Evolutionary conservation across 2,888 invertebrate species (phyloP), one percentile per base, ranked within the genome.

Genomic region (Carcina quercana): DNA sequence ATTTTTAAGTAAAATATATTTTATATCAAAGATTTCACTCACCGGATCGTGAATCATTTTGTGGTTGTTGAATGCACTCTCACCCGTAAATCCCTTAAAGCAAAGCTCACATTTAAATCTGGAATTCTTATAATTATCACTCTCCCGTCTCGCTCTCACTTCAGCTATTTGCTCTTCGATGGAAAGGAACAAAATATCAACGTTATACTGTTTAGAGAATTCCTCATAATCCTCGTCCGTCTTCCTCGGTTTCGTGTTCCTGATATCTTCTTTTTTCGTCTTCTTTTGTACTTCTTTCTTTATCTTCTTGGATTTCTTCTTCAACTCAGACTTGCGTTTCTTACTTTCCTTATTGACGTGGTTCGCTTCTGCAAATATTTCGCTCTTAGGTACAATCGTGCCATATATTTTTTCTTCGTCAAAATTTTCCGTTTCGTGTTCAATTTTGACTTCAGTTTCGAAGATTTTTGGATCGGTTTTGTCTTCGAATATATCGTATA

Each of bases 101-200:
- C 43, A 43, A 5, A 33, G 27, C 1, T 43, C 40, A 15, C 43
- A 43, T 10, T 43, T 43, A 25, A 38, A 43, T 13, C 25, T 24
- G 1, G 40, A 41, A 12, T 43, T 43, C 32, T 32, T 35, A n/a
- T 41, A 43, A 24, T 43, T 43, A 22, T 43, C 43, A 2, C 13
- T 32, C 13, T 24, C 34, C 11, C 32, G 36, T 10, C 41, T 38
- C 20, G 15, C 29, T 33, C 20, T 30, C 32, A 43, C 40, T 15
- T 43, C 43, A 2, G 37, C 33, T 17, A 35, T 43, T 20, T 43
- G 43, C 19, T 41, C 38, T 11, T 43, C 43, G 7, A 30, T 37
- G 10, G 30, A 32, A 8, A 43, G 22, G 10, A 38, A 38, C 1
- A 37, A 28, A 2, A 43, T 41, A 11, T 35, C 41, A 2, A 43